These are phyloP conservation scores for Agrypnia vestita DNA, from an alignment of 1,140 invertebrate species.

Conservation along the genomic window DNA sequence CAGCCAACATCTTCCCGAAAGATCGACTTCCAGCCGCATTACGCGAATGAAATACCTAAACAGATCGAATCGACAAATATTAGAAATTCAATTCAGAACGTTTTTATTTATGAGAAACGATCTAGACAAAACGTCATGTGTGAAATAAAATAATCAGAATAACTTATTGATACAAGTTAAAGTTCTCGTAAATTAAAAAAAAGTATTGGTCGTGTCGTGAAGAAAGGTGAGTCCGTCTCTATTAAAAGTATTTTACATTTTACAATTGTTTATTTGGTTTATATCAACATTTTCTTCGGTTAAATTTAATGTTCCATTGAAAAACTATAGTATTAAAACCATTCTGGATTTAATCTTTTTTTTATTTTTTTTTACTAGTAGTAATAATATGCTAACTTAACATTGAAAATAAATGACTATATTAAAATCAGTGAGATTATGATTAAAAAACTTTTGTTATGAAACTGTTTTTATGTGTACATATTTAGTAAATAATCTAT, in stretches of 20 bases:
- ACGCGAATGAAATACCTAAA: slow-evolving; percentile 65
- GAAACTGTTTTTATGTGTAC: too few species aligned
- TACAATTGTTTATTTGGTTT: not conserved
- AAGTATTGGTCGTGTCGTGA: slow-evolving; percentile 22
- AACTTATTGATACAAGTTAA: not conserved
- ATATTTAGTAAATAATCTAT: too few species aligned
- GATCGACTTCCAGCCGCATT: slow-evolving; percentile 15
- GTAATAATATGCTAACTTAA: too few species aligned
- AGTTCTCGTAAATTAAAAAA: slow-evolving; percentile 4
- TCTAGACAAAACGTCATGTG: slow-evolving; percentile 26
- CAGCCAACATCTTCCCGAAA: not conserved
- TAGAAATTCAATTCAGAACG: slow-evolving; percentile 74
- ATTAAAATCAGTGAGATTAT: too few species aligned
- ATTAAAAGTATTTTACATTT: not conserved
- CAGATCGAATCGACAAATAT: slow-evolving; percentile 68
- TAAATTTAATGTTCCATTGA: too few species aligned
- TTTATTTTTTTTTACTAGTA: too few species aligned
- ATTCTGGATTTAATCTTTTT: too few species aligned
- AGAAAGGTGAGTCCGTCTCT: slow-evolving; percentile 8
- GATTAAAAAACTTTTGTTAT: too few species aligned
- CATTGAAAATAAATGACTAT: too few species aligned
- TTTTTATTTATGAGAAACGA: slow-evolving; percentile 63
- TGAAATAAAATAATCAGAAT: not conserved
- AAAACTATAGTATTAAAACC: too few species aligned
- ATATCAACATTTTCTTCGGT: too few species aligned